phyloP scores from a whole-genome alignment of 2,888 invertebrate genomes.

The Leucoma salicis region DNA sequence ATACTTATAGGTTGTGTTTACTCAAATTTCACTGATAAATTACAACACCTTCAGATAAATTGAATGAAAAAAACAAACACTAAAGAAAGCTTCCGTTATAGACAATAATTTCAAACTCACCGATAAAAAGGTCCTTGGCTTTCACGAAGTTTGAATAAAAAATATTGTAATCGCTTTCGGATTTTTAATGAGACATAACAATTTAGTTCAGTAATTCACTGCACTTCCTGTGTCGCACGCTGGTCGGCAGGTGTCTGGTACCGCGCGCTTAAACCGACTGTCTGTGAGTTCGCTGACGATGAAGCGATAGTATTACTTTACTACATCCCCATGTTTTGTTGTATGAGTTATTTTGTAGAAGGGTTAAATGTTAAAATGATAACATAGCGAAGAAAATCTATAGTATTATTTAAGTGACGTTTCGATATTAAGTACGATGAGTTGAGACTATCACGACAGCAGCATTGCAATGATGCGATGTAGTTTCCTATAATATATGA shows the following conservation, averaged over 20 bases:
- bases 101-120: conserved; percentile 11
- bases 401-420: too few relatives aligned
- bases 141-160: conserved; percentile 24
- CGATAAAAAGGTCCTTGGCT: conserved; percentile 29
- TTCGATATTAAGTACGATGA: too few relatives aligned
- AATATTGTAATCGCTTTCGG: conserved; percentile 41
- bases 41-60: background rate
- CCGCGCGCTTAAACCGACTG: conserved; percentile 45
- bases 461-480: too few relatives aligned
- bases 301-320: conserved; percentile 8
- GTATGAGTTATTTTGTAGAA: background rate
- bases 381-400: background rate
- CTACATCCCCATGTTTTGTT: conserved; percentile 8
- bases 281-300: conserved; percentile 5
- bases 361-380: background rate
- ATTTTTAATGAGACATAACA: conserved; percentile 43
- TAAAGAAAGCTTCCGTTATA: background rate
- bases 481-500: too few relatives aligned
- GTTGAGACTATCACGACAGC: too few relatives aligned
- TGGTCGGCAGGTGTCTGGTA: conserved; percentile 43
- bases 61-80: background rate
- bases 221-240: conserved; percentile 64
- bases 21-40: background rate
- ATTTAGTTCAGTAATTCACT: conserved; percentile 58
- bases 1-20: too few relatives aligned